A percentile compares a stretch with the other conserved stretches of the same genome.
phyloP scores from a whole-genome alignment of 2,888 invertebrate genomes.

The Leucophora obtusa region DNA sequence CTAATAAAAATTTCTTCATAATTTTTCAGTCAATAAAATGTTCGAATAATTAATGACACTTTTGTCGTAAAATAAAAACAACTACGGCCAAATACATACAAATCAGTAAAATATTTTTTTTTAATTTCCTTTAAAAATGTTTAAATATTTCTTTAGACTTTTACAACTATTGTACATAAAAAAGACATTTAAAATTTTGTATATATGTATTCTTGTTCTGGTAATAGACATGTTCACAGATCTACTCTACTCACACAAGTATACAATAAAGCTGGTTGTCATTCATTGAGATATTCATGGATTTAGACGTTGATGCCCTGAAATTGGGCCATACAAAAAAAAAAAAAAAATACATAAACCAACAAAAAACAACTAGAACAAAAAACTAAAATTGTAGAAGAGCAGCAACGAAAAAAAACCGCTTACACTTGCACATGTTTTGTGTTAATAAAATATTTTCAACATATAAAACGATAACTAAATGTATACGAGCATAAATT shows the following conservation, averaged over 20 bases:
- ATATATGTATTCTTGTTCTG: background rate
- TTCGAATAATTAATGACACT: too few relatives aligned
- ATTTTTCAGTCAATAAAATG: too few relatives aligned
- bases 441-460: background rate
- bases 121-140: too few relatives aligned
- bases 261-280: conserved; percentile 41
- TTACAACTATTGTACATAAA: too few relatives aligned
- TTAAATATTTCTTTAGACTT: too few relatives aligned
- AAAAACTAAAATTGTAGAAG: background rate
- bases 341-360: conserved; percentile 8
- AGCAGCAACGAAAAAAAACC: background rate
- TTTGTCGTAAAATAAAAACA: too few relatives aligned
- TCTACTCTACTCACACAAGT: background rate
- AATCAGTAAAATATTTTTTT: too few relatives aligned
- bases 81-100: too few relatives aligned
- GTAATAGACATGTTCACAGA: background rate
- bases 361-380: conserved; percentile 28
- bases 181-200: too few relatives aligned
- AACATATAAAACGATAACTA: background rate
- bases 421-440: background rate
- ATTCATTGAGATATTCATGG: conserved; percentile 54
- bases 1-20: too few relatives aligned
- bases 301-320: conserved; percentile 61
- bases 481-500: too few relatives aligned
- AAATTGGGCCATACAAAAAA: conserved; percentile 56